A percentile compares a stretch with the other conserved stretches of the same genome.
Conservation (phyloP, 2,888 invertebrate genomes). For the Ophion obscuratus region DNA sequence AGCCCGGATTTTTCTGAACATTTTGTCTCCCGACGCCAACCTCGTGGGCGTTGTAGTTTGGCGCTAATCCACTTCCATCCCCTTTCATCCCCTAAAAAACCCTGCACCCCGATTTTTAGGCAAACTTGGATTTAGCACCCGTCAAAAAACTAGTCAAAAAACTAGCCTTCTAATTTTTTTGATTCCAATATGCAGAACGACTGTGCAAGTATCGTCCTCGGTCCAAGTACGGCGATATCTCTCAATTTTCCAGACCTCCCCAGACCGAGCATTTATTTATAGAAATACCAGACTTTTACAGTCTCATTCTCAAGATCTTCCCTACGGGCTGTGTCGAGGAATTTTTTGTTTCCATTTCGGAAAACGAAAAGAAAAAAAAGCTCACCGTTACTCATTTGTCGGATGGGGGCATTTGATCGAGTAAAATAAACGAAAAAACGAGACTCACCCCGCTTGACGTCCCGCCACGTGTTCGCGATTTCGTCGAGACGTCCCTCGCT, state of each 20-base stretch:
- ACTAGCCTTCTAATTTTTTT: too few relatives aligned
- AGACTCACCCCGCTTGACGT: conserved; percentile 82
- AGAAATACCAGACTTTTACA: conserved; percentile 66
- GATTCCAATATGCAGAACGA: neutral
- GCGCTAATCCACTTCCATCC: too few relatives aligned
- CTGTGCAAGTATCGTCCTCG: conserved; percentile 46
- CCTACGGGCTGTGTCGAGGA: neutral
- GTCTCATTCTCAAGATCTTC: neutral
- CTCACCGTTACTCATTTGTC: neutral
- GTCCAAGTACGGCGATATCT: conserved; percentile 30
- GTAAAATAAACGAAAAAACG: neutral
- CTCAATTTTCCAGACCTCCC: conserved; percentile 21
- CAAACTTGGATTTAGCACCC: too few relatives aligned
- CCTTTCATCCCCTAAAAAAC: too few relatives aligned
- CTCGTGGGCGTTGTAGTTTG: too few relatives aligned
- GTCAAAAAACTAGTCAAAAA: too few relatives aligned
- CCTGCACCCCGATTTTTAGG: too few relatives aligned
- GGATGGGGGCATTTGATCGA: neutral
- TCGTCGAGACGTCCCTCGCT: conserved; percentile 75
- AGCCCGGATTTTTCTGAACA: too few relatives aligned
- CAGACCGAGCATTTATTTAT: conserved; percentile 72
- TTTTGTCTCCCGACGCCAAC: too few relatives aligned
- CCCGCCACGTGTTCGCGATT: conserved; percentile 83
- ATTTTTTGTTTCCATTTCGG: neutral
- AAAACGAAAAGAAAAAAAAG: neutral